Evolutionary conservation across 2,113 vertebrate species (phyloP).

Genomic region (Lamprologus sp.): DNA sequence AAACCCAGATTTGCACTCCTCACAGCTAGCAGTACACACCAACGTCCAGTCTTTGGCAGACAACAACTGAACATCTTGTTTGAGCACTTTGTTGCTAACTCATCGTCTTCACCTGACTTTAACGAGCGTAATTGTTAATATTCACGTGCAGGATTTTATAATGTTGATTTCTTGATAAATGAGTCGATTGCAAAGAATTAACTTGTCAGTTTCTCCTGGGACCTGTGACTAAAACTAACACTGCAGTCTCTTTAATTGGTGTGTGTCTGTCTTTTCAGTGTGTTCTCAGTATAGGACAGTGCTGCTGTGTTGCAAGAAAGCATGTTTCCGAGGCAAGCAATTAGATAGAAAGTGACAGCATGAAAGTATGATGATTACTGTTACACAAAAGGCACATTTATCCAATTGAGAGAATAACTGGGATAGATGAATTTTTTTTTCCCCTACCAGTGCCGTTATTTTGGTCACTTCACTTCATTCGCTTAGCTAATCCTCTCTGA

Average conservation of each 20-base stretch:
- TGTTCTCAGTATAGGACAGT: constrained; percentile 45
- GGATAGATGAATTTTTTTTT: constrained; percentile 40
- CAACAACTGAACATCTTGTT: background rate
- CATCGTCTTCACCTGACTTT: background rate
- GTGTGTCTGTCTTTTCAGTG: constrained; percentile 44
- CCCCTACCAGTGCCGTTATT: constrained; percentile 63
- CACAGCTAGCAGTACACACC: background rate
- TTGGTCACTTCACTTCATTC: constrained; percentile 68
- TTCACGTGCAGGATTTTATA: constrained; percentile 43
- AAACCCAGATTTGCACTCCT: background rate
- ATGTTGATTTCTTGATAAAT: constrained; percentile 79
- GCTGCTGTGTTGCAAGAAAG: constrained; percentile 38
- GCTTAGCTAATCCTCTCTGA: constrained; percentile 79
- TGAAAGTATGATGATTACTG: constrained; percentile 86
- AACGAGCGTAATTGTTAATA: background rate
- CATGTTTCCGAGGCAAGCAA: constrained; percentile 56
- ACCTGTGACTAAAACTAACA: constrained; percentile 53
- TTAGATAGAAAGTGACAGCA: constrained; percentile 71
- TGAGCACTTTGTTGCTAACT: background rate
- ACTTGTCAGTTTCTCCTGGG: constrained; percentile 55
- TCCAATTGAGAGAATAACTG: constrained; percentile 81
- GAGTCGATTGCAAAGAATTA: constrained; percentile 71
- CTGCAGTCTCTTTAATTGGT: constrained; percentile 34
- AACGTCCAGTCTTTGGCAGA: background rate
- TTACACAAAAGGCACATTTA: constrained; percentile 89